Percentiles rank a stretch among this genome's conserved stretches.
Conservation (phyloP, 2,797 vertebrate species). For the Tarsius wallacei region DNA sequence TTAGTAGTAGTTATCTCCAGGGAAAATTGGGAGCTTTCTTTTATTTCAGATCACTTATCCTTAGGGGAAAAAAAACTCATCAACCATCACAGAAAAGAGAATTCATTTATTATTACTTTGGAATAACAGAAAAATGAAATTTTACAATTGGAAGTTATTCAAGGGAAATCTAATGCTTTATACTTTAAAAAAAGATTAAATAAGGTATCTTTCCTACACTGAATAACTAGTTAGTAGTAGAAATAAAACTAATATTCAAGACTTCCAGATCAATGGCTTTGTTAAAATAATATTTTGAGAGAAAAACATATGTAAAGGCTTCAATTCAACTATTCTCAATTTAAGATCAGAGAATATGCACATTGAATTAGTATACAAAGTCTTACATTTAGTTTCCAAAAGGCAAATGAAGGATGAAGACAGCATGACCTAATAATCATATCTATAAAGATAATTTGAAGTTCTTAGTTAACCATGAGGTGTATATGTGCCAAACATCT, state of each 20-base stretch:
- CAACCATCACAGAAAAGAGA: constrained; percentile 6
- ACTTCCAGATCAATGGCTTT: neutral
- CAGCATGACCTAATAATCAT: neutral
- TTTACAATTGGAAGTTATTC: neutral
- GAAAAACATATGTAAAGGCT: neutral
- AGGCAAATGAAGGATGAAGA: neutral
- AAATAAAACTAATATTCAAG: neutral
- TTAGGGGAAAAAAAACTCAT: neutral
- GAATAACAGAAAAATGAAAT: neutral
- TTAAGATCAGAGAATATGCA: neutral
- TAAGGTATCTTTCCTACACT: neutral
- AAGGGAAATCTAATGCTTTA: neutral
- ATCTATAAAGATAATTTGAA: neutral
- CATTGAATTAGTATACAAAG: neutral
- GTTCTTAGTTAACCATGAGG: neutral
- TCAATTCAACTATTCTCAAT: neutral
- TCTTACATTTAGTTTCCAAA: neutral
- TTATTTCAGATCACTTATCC: neutral
- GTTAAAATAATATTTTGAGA: neutral
- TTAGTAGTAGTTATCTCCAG: neutral
- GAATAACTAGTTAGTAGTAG: neutral
- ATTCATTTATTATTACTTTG: neutral
- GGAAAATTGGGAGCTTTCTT: neutral
- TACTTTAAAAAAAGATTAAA: neutral
- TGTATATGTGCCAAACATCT: neutral